A percentile compares a stretch with the other conserved stretches of the same genome.
phyloP scores from a whole-genome alignment of 2,888 invertebrate genomes.

The Cantharis rustica region DNA sequence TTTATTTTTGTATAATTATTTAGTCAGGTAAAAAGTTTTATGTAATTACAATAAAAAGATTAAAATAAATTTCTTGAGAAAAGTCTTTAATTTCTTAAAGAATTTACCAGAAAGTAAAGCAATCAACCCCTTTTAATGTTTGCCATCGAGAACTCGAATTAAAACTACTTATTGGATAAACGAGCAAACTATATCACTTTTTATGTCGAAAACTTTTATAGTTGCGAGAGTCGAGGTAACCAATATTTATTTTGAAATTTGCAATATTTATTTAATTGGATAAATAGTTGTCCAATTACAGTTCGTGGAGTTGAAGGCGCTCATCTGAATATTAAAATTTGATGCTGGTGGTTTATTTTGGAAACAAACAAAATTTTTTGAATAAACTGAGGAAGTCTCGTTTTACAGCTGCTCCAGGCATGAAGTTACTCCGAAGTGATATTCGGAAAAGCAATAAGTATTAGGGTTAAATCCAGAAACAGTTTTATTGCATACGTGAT shows the following conservation, averaged over 20 bases:
- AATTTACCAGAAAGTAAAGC: not conserved
- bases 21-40: not conserved
- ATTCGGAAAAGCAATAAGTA: conserved; percentile 43
- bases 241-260: not conserved
- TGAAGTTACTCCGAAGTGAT: conserved; percentile 33
- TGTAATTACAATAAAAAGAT: not conserved
- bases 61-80: not conserved
- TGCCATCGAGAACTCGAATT: not conserved
- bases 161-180: not conserved
- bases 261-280: not conserved
- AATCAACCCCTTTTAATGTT: not conserved
- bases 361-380: not conserved
- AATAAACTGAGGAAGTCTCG: conserved; percentile 11
- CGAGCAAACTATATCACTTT: not conserved
- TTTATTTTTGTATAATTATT: not conserved
- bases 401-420: conserved; percentile 18
- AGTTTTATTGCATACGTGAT: conserved; percentile 53
- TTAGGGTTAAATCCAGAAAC: conserved; percentile 48
- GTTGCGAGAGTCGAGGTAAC: not conserved
- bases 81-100: not conserved
- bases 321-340: not conserved
- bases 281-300: not conserved
- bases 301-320: too few relatives aligned
- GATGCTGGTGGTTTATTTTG: not conserved
- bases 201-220: not conserved